Base-by-base conservation (phyloP, 2,888 invertebrate genomes). In the Baronia brevicornis region DNA sequence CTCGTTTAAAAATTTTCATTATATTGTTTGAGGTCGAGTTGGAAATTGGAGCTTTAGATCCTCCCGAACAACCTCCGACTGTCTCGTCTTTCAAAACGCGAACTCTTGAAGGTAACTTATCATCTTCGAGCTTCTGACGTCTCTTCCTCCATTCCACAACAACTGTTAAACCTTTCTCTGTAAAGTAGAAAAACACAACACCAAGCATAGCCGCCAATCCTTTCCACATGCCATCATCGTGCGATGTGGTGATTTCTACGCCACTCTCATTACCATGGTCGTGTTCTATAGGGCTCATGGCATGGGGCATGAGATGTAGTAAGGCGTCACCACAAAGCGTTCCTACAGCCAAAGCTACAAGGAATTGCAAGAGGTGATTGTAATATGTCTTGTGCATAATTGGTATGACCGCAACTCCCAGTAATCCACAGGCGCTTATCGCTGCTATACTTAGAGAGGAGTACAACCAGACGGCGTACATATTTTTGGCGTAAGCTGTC, bases 291-390 rank as follows among this genome's bases (percentile, higher is more conserved):
- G 85, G 74, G 20, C 70, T 68, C 82, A 85, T 89, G 36, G 94
- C 95, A 62, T 96, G 95, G 9, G 97, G 97, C 66, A 97, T 84
- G 13, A 97, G 87, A 86, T 97, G 97, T 37, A 97, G 78, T 23
- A 97, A 77, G 0, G 97, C 97, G 75, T 97, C 97, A 0, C 97
- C 97, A 24, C 94, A 91, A 36, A 96, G 79, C 0, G 96, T 95
- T 0, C 96, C 97, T 15, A 97, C 93, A 7, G 97, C 97, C 45
- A 97, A 80, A 0, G 97, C 96, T 2, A 97, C 95, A 40, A 97
- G 85, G 70, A 96, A 96, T 70, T 97, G 96, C 30, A 97, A 84
- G 15, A 97, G 74, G 46, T 95, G 92, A 54, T 96, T 93, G 65
- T 96, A 97, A 65, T 94, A 94, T 7, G 88, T 87, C 51, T 92